These are phyloP conservation scores for Melolontha melolontha DNA, from an alignment of 2,888 invertebrate genomes.

Conservation along the genomic window DNA sequence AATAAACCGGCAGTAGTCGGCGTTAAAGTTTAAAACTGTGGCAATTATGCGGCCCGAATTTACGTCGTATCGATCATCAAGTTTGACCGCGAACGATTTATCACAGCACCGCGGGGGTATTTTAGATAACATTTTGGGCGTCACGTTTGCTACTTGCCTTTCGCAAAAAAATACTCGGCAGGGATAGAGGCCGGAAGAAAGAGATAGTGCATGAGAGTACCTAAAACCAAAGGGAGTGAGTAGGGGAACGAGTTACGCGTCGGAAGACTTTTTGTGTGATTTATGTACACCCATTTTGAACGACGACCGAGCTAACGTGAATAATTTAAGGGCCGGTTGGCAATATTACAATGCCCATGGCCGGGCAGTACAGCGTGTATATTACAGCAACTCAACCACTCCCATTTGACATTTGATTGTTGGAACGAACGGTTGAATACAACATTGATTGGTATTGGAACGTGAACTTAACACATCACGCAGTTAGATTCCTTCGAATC, in stretches of 20 bases:
- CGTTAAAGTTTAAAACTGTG: no score
- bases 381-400: slow-evolving; percentile 25
- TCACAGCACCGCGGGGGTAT: no score
- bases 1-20: no score
- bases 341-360: no score
- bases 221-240: slow-evolving; percentile 4
- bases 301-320: neutral
- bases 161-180: no score
- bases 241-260: neutral
- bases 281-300: slow-evolving; percentile 16
- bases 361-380: slow-evolving; percentile 3
- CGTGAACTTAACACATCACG: slow-evolving; percentile 4
- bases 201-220: neutral
- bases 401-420: slow-evolving; percentile 41
- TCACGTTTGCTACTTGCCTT: no score
- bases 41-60: no score
- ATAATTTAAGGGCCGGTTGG: no score
- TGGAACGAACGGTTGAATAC: slow-evolving; percentile 30
- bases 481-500: no score
- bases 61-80: no score
- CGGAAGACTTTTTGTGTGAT: slow-evolving; percentile 12
- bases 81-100: no score
- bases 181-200: neutral
- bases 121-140: no score
- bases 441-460: slow-evolving; percentile 28